Evolutionary conservation across 2,888 invertebrate species (phyloP).

Genomic region (Drosophila rubida): DNA sequence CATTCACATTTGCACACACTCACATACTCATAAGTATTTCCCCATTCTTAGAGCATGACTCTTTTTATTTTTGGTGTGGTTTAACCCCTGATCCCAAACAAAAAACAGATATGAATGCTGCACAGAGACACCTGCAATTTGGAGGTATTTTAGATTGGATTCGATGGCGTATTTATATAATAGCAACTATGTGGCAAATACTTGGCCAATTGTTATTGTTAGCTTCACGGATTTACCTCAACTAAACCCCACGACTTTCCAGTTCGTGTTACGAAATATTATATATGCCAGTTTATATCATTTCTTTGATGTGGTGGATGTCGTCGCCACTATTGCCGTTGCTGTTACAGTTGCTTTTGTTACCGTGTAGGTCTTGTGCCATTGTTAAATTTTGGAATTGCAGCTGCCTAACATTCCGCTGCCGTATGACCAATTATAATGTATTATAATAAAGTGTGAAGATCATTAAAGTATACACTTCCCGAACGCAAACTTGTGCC

Average conservation of each 20-base stretch:
- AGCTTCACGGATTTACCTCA: conserved; percentile 39
- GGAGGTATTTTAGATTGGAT: neutral
- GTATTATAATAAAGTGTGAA: conserved; percentile 16
- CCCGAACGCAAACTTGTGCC: conserved; percentile 5
- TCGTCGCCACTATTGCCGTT: neutral
- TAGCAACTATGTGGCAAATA: conserved; percentile 25
- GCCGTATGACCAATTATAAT: conserved; percentile 53
- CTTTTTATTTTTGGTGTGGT: neutral
- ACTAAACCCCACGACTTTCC: conserved; percentile 47
- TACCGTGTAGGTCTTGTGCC: conserved; percentile 46
- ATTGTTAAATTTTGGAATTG: conserved; percentile 49
- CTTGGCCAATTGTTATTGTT: conserved; percentile 37
- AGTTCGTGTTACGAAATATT: conserved; percentile 50
- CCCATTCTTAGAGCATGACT: conserved; percentile 1
- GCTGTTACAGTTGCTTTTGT: conserved; percentile 18
- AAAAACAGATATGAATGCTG: neutral
- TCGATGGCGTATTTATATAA: conserved; percentile 6
- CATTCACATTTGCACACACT: neutral
- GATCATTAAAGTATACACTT: conserved; percentile 20
- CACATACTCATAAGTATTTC: conserved; percentile 22
- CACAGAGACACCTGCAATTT: neutral
- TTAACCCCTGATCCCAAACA: neutral
- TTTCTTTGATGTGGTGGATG: conserved; percentile 53
- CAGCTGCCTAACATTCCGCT: conserved; percentile 51
- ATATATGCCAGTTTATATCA: conserved; percentile 40